Evolutionary conservation across 2,797 vertebrate species (phyloP), one percentile per base, ranked within the genome.

Genomic region (Manis javanica): DNA sequence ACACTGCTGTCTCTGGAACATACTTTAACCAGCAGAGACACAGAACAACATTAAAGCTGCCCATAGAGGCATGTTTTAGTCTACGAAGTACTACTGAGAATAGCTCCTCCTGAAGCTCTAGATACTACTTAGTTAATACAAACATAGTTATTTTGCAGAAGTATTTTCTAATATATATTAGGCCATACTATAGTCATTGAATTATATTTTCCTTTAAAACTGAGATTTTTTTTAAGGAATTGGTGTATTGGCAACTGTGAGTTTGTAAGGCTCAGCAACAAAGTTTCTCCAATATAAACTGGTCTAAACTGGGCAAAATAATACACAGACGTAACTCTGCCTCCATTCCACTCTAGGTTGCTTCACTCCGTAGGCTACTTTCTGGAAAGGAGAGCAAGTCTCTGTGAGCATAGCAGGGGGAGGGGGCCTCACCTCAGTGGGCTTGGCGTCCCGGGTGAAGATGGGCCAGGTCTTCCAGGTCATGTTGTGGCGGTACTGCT

Each of bases 391-490:
- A 39, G 6, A 29, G 4, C 13, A 15, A 14, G 4, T 55, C 7
- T 4, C 42, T 12, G n/a, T 14, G 34, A 46, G 34, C 14, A 0
- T 4, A 12, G 37, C 31, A 29, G 51, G 59, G 7, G 6, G 14
- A 11, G 18, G 24, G 46, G 16, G 1, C 11, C 95, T 99, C 98
- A 99, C 99, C 53, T 98, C 98, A 21, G 99, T 99, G 71, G 99
- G 99, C 71, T 98, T 98, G 2, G 91, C 66, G 9, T 99, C 99
- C 94, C 99, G 99, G 71, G 98, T 98, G 97, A 99, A 99, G 16
- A 99, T 98, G 11, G 99, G 99, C 99, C 99, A 99, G 5, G 99
- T 99, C 96, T 94, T 99, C 99, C 99, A 99, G 98, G 99, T 94
- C 26, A 98, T 98, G 15, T 99, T 97, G 51, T 99, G 99, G 4